Conservation (phyloP, 2,888 invertebrate species). For the Chrysolina americana region DNA sequence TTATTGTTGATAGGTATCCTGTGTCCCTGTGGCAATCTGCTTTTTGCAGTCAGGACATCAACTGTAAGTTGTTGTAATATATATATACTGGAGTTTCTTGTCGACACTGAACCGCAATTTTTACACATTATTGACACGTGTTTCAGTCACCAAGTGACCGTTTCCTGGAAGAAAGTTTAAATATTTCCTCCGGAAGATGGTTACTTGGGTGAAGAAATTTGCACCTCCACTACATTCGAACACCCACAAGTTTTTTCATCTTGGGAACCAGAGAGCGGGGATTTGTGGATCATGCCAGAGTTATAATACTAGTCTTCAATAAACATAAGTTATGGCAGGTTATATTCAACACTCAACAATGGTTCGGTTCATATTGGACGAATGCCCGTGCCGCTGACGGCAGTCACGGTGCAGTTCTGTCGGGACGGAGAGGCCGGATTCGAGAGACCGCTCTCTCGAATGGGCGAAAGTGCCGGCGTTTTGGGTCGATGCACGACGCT, state of each 20-base stretch:
- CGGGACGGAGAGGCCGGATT: constrained; percentile 78
- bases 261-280: background rate
- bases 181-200: too few relatives aligned
- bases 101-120: too few relatives aligned
- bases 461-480: constrained; percentile 77
- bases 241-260: background rate
- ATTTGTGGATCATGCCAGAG: background rate
- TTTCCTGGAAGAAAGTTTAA: too few relatives aligned
- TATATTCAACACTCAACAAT: constrained; percentile 12
- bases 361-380: constrained; percentile 58
- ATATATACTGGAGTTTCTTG: too few relatives aligned
- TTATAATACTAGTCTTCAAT: background rate
- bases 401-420: constrained; percentile 65
- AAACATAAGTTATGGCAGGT: background rate
- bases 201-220: too few relatives aligned
- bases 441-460: constrained; percentile 80
- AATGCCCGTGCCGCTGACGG: constrained; percentile 63
- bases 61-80: too few relatives aligned
- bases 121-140: too few relatives aligned
- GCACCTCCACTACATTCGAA: too few relatives aligned
- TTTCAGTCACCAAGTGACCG: too few relatives aligned
- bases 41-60: too few relatives aligned
- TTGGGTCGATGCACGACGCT: constrained; percentile 66
- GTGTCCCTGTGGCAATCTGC: too few relatives aligned
- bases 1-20: too few relatives aligned